Percentiles rank a stretch among this genome's conserved stretches.
Evolutionary conservation across 2,113 vertebrate genomes (phyloP).

Genomic region (pig (Sus scrofa)): DNA sequence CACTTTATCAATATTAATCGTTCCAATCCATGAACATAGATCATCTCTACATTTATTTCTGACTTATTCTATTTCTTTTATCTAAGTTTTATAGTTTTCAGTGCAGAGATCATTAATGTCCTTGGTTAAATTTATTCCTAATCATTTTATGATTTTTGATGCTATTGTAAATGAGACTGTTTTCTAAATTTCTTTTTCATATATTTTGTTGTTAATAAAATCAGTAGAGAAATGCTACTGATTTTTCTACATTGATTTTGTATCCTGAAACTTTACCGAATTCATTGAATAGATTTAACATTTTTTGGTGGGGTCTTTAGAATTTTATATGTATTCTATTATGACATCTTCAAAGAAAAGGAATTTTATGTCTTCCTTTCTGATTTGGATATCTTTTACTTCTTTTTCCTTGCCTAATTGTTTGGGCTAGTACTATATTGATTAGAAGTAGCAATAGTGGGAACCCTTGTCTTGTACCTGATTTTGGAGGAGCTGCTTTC

Average conservation of each 20-base stretch:
- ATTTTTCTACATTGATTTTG: neutral
- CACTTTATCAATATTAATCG: neutral
- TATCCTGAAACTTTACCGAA: neutral
- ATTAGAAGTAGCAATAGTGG: neutral
- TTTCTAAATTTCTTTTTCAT: neutral
- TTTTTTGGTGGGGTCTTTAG: neutral
- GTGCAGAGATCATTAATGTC: neutral
- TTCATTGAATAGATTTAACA: constrained; percentile 17
- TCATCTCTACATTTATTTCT: neutral
- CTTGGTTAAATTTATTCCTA: constrained; percentile 9
- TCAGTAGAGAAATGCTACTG: neutral
- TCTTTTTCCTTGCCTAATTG: neutral
- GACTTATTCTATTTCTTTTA: constrained; percentile 16
- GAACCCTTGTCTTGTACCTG: neutral
- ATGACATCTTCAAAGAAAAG: neutral
- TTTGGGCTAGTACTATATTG: neutral
- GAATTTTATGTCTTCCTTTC: neutral
- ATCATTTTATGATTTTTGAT: constrained; percentile 6
- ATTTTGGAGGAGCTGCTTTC: neutral
- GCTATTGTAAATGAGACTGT: neutral
- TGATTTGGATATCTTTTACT: neutral
- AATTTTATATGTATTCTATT: neutral
- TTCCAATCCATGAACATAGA: neutral
- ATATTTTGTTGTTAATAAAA: neutral
- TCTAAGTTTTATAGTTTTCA: neutral